phyloP scores from a whole-genome alignment of 1,140 invertebrate species.

The Drosophila pseudoananassae region DNA sequence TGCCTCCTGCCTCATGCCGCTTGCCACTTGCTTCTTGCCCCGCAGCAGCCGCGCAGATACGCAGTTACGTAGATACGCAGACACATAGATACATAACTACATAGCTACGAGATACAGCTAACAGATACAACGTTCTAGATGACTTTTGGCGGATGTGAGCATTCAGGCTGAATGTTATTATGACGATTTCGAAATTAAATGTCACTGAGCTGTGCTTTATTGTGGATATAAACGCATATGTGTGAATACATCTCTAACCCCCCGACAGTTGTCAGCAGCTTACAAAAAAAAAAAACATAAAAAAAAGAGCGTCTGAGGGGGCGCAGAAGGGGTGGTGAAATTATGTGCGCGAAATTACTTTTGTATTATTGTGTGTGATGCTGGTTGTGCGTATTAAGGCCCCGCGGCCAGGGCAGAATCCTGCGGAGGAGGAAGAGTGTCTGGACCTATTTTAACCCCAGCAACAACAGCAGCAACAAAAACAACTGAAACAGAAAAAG shows the following conservation, averaged over 20 bases:
- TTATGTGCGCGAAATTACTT: slow-evolving; percentile 75
- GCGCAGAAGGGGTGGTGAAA: slow-evolving; percentile 18
- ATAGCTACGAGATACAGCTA: slow-evolving; percentile 10
- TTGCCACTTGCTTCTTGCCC: neutral
- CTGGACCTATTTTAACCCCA: slow-evolving; percentile 77
- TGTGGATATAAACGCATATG: slow-evolving; percentile 13
- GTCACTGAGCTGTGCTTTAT: slow-evolving; percentile 56
- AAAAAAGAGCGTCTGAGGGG: slow-evolving; percentile 1
- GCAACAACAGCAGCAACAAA: slow-evolving; percentile 55
- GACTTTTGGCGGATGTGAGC: slow-evolving; percentile 64
- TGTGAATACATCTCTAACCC: slow-evolving; percentile 34
- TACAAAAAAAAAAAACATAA: slow-evolving; percentile 40
- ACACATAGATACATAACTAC: neutral
- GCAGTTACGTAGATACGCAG: slow-evolving; percentile 12
- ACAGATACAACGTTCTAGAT: slow-evolving; percentile 38
- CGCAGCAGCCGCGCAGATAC: slow-evolving; percentile 8
- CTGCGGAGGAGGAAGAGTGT: slow-evolving; percentile 9
- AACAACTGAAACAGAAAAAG: slow-evolving; percentile 33
- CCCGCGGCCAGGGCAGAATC: slow-evolving; percentile 49
- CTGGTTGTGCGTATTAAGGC: slow-evolving; percentile 45
- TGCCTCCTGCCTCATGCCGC: slow-evolving; percentile 22
- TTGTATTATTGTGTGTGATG: slow-evolving; percentile 48
- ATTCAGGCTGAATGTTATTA: slow-evolving; percentile 71
- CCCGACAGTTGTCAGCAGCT: slow-evolving; percentile 74
- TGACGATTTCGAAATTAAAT: slow-evolving; percentile 78